Evolutionary conservation across 2,113 vertebrate genomes (phyloP).

Genomic region (Leuciscus idus): DNA sequence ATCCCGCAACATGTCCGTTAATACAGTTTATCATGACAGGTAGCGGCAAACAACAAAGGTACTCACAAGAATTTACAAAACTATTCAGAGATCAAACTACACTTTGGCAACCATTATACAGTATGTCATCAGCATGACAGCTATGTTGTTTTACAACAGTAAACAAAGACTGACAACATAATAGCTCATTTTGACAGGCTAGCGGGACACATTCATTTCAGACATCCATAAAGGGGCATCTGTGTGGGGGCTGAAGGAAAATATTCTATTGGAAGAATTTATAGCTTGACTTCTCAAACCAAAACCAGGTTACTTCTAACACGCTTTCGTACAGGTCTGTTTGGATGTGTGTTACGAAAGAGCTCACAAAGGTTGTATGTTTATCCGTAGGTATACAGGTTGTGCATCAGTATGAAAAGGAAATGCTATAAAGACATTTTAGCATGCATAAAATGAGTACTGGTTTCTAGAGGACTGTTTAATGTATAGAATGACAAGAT

Average conservation of each 20-base stretch:
- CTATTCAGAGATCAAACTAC: neutral
- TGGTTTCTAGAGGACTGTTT: neutral
- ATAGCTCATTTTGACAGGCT: neutral
- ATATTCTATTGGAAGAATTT: neutral
- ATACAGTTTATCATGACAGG: neutral
- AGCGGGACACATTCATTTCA: neutral
- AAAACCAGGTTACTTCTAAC: neutral
- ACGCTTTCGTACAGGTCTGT: neutral
- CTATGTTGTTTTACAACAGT: neutral
- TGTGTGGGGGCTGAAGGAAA: neutral
- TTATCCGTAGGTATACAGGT: neutral
- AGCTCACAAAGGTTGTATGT: neutral
- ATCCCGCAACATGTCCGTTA: neutral
- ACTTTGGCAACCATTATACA: neutral
- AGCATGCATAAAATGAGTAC: neutral
- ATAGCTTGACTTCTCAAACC: neutral
- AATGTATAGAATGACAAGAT: neutral
- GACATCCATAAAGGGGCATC: neutral
- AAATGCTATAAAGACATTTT: neutral
- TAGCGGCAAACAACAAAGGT: neutral
- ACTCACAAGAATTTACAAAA: neutral
- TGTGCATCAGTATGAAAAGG: neutral
- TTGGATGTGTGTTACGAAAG: no score
- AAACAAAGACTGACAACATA: conserved; percentile 12
- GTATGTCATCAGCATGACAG: neutral